Base-by-base conservation (phyloP, 2,113 vertebrate genomes). In the Halcyon malimbica region DNA sequence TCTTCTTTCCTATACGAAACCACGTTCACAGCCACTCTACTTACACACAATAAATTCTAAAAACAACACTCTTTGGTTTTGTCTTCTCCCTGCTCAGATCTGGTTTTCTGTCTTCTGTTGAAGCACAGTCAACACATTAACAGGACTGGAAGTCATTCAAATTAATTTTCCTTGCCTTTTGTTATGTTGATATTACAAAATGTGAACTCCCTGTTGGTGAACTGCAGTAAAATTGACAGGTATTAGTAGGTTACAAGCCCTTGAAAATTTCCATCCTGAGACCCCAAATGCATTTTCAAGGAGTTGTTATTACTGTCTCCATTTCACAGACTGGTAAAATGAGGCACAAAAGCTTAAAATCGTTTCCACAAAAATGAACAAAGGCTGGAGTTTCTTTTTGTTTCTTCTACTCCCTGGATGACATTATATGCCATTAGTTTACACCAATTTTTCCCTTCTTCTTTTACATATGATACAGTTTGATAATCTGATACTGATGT, bases 141-240 rank as follows among this genome's bases (percentile, higher is more conserved):
- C 1, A 6, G 33, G n/a, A 77, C 15, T 28, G 48, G 91, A 96
- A 62, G 13, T 31, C 44, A 67, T 63, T 63, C 31, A 78, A 29
- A 71, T 75, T 53, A 48, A 87, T 83, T 85, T 77, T 65, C 59
- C 41, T 74, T 84, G 21, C 59, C 28, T 93, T 90, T 78, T 68
- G 19, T 78, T 71, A 42, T 67, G 21, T 37, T 84, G 42, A 51
- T 48, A 20, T 68, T 51, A 76, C 0, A 2, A 83, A 83, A 83
- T 0, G 3, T 21, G 23, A 79, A 71, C 11, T 25, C 28, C 11
- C 3, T 62, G 42, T 18, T 60, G 48, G 37, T 76, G 63, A 92
- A 73, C 39, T 42, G 44, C 44, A 76, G 57, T 54, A 82, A 90
- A 93, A 31, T 28, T 28, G 71, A 59, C 37, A 42, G 7, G 15